A percentile compares a stretch with the other conserved stretches of the same genome.
These are phyloP conservation scores for Carterocephalus palaemon DNA, from an alignment of 2,888 invertebrate genomes.

Conservation along the genomic window DNA sequence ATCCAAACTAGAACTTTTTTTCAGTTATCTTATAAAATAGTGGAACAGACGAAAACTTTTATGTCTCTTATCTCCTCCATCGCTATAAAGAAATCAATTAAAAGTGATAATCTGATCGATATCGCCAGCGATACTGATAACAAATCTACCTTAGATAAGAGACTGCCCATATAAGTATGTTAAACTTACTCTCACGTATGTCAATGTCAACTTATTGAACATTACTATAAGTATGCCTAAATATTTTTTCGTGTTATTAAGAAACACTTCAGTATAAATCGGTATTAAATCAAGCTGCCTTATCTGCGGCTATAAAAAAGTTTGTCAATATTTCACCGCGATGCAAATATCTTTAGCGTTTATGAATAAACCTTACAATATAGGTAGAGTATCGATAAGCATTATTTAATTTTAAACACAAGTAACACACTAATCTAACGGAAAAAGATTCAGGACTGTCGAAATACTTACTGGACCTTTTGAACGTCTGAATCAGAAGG, in stretches of 20 bases:
- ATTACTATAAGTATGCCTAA: neutral
- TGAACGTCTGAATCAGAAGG: too few relatives aligned
- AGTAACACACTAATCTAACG: constrained; percentile 33
- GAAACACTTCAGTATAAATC: constrained; percentile 38
- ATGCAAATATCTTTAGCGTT: constrained; percentile 48
- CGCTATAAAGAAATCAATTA: constrained; percentile 23
- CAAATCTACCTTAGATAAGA: constrained; percentile 19
- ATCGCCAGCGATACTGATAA: constrained; percentile 19
- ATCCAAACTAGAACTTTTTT: neutral
- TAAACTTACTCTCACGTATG: constrained; percentile 18
- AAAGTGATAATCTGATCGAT: constrained; percentile 24
- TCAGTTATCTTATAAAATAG: constrained; percentile 9
- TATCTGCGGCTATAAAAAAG: constrained; percentile 43
- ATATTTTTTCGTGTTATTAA: constrained; percentile 21
- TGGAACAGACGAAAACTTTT: constrained; percentile 7
- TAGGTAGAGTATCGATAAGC: constrained; percentile 28
- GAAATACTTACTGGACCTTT: too few relatives aligned
- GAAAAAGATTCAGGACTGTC: too few relatives aligned
- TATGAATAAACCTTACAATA: constrained; percentile 44
- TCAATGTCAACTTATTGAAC: constrained; percentile 9
- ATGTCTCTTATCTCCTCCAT: constrained; percentile 13
- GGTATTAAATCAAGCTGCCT: constrained; percentile 46
- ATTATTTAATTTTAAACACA: constrained; percentile 33
- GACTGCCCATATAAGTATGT: constrained; percentile 2
- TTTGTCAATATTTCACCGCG: constrained; percentile 42